phyloP scores from a whole-genome alignment of 2,797 vertebrate genomes.

The Pangasius larnaudii region DNA sequence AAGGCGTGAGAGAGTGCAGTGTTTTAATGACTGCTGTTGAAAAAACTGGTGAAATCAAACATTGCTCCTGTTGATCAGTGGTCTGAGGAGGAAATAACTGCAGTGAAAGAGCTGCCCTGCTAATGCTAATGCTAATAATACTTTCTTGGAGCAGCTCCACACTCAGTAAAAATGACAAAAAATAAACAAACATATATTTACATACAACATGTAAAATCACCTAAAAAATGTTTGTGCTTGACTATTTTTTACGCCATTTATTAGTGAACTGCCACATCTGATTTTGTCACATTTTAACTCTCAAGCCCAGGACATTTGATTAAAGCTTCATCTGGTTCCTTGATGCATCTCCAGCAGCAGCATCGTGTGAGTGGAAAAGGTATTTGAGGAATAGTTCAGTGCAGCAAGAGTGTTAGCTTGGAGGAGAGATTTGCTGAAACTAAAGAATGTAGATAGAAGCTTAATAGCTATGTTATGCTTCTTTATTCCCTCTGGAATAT shows the following conservation, averaged over 20 bases:
- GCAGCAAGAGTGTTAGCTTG: background rate
- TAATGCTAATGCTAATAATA: background rate
- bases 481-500: conserved; percentile 7
- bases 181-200: background rate
- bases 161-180: background rate
- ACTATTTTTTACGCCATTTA: background rate
- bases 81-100: background rate
- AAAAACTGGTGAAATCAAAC: background rate
- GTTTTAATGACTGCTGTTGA: background rate
- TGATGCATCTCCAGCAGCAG: background rate
- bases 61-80: background rate
- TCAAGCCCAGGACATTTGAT: background rate
- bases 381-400: background rate
- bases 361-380: background rate
- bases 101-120: background rate
- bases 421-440: conserved; percentile 10
- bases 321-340: background rate
- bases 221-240: background rate
- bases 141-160: background rate
- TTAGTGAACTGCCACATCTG: background rate
- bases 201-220: background rate
- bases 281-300: background rate
- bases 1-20: background rate
- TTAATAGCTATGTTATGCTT: background rate
- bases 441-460: background rate